Evolutionary conservation across 2,888 invertebrate genomes (phyloP), one percentile per base, ranked within the genome.

Genomic region (Pyrgus malvae): DNA sequence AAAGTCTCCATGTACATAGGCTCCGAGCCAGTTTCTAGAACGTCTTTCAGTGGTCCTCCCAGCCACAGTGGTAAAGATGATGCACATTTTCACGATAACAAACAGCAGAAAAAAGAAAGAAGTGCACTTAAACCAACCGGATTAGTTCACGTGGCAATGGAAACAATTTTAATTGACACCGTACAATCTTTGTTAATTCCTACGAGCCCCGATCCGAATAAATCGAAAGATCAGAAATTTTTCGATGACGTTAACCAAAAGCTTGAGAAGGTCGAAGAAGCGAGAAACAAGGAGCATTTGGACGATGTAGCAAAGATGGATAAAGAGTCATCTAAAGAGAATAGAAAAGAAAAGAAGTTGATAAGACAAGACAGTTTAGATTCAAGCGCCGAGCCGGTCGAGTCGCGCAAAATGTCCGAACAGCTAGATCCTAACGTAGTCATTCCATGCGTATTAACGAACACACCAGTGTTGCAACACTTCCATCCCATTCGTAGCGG

Each of bases 81-180:
- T 4, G 63, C 63, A 35, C 64, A 68, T 56, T 60, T 62, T 44
- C 65, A 70, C 46, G 78, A 78, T 33, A 75, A 73, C 44, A 75
- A 68, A 44, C 61, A 61, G 2, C 61, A 63, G 33, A 75, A 68
- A 59, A 80, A 70, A 64, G 80, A 76, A 25, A 80, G 75, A 61
- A 59, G 70, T 25, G 61, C 70, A 16, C 64, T 83, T 1, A 88
- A 85, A 62, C 72, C 84, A 0, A 74, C 80, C 1, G 84, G 91
- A 6, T 63, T 92, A 41, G 67, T 92, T 38, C 89, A 90, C 48
- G 91, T 91, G 14, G 92, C 92, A 16, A 89, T 92, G 80, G 90
- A 91, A 68, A 91, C 91, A 35, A 92, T 92, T 55, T 77, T 92
- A 7, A 83, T 91, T 59, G 92, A 92, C 60, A 91, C 85, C 74